Evolutionary conservation across 2,888 invertebrate species (phyloP), one percentile per base, ranked within the genome.

Genomic region (Epinotia demarniana): DNA sequence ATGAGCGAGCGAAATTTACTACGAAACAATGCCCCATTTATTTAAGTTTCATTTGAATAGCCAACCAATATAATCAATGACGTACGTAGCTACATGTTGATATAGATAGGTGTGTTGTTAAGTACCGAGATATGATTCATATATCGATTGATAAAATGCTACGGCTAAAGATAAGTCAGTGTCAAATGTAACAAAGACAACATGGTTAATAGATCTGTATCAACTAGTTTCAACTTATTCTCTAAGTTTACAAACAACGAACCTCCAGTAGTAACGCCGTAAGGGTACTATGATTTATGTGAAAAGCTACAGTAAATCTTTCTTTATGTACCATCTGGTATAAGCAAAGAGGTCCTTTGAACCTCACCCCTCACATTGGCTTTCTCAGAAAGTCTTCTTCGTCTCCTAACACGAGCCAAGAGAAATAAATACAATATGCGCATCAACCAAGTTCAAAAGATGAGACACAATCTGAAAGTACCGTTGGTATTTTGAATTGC

Each of bases 221-320:
- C 23, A 33, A 61, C 9, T 39, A 13, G 3, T 67, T 55, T 67
- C 1, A 23, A 64, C 27, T 49, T 27, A 33, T 63, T n/a, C 33
- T 53, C n/a, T 16, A 53, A n/a, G 33, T 19, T 55, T 67, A 68
- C 16, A 43, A 58, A 58, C 27, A 53, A 39, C 6, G 12, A n/a
- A 68, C 43, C 9, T 43, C 11, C 13, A 43, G 23, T 58, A 60
- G 46, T 27, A 57, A 66, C 43, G 43, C 68, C 58, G 46, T 69
- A 69, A 82, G 81, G 80, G 81, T 80, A 77, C 78, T 81, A 81
- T 83, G 82, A 83, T 82, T 82, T 81, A 85, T 81, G 83, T 46
- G 74, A 77, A 81, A 84, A 82, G 84, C 82, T 80, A 80, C 82
- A 78, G 78, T 80, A 77, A 79, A 76, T 69, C 69, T 60, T 69